Evolutionary conservation across 2,888 invertebrate genomes (phyloP), one percentile per base, ranked within the genome.

Genomic region (Aquatica leii): DNA sequence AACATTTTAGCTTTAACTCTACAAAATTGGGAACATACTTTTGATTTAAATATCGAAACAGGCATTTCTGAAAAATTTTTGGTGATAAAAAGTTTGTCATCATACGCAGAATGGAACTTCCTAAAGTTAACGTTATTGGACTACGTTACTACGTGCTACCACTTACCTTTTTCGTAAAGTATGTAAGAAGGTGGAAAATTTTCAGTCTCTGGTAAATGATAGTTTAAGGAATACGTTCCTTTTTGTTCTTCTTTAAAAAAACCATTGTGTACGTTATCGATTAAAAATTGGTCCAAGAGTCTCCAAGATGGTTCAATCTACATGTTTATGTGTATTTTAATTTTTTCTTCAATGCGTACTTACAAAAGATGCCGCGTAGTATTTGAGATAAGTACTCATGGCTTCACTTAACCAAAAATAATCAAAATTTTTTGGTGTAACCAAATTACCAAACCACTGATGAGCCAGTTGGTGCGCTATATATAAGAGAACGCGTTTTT

Each of bases 401-500:
- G 86, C 85, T 73, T 84, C 83, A 57, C 79, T 82, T 5, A 84
- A 66, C 82, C 82, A 84, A 0, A 79, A 55, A 59, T 77, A 77
- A 6, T 74, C 67, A 82, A 82, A 82, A 81, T 80, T 80, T 48
- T 63, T 34, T 1, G 80, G 78, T 31, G 76, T 78, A 14, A 82
- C 81, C 3, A 80, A 67, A 71, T 83, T 80, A 1, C 84, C 84
- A 64, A 84, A 84, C 83, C 84, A 84, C 65, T 84, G 85, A 71
- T 87, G 86, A 1, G 84, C 81, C 9, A 86, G 77, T 72, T 87
- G 86, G 69, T 86, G 86, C 1, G 84, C 78, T 17, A 86, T 81
- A 9, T 75, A 68, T 5, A 68, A 67, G 0, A 74, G 71, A 12
- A 1, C 69, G 35, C 41, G 54, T 34, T 34, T 24, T n/a, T n/a